These are phyloP conservation scores for Pyrochroa serraticornis DNA, from an alignment of 2,888 invertebrate genomes.

Conservation along the genomic window DNA sequence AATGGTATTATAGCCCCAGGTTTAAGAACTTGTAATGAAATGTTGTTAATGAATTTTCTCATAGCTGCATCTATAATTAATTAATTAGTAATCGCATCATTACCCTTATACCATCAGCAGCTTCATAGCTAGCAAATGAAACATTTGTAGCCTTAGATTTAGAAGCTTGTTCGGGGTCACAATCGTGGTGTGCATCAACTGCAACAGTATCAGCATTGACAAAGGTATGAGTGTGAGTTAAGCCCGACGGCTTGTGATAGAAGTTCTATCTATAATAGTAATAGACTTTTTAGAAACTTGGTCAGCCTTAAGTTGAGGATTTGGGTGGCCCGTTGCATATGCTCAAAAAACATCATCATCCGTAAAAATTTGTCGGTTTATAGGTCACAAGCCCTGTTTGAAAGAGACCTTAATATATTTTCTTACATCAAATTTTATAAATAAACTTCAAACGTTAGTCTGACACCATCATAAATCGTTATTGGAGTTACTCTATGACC, in stretches of 20 bases:
- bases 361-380: neutral
- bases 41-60: neutral
- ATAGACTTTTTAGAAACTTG: neutral
- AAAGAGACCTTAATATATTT: conserved; percentile 1
- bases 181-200: neutral
- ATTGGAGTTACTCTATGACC: conserved; percentile 37
- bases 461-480: conserved; percentile 38
- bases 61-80: neutral
- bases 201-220: too few relatives aligned
- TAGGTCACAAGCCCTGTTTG: neutral
- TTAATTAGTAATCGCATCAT: neutral
- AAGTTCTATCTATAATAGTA: neutral
- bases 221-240: neutral
- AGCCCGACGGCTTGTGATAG: neutral
- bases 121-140: neutral
- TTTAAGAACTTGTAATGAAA: neutral
- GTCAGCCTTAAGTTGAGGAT: neutral
- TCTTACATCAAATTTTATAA: conserved; percentile 26
- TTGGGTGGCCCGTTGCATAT: neutral
- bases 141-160: neutral
- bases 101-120: neutral
- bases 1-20: neutral
- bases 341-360: neutral
- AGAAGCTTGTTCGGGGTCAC: neutral
- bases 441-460: conserved; percentile 29